Base-by-base conservation (phyloP, 2,888 invertebrate genomes). In the Lycophotia porphyrea region DNA sequence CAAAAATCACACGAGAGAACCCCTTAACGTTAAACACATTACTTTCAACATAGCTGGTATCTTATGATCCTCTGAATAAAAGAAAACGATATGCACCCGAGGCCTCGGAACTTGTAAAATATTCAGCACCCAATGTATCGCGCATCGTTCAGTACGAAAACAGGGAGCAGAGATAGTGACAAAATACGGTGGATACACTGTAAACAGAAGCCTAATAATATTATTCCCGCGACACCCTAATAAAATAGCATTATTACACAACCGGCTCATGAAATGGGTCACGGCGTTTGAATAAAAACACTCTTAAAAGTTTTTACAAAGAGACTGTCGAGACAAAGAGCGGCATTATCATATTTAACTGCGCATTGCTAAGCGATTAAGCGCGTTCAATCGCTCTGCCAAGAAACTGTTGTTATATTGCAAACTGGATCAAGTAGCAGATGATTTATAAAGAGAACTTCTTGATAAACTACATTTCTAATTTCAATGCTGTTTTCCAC, bases 171-270 rank as follows among this genome's bases (percentile, higher is more conserved):
- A 65, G 64, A 81, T 67, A 84, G 44, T 42, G 27, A 49, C 63
- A 68, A 42, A 68, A 55, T 36, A 47, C 47, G 44, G 24, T 4
- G 39, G 0, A 39, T 13, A 55, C 31, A 42, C 39, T 67, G 61
- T 75, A 42, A 65, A 76, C 69, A 70, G 55, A 72, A 44, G 61
- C 5, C 31, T 52, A 69, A 55, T 67, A 74, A 76, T 81, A 79
- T 77, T 68, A 77, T 72, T 76, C 68, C 27, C 42, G 49, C 15
- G 63, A 39, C 68, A 78, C 88, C 82, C 77, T 71, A 78, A 86
- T 87, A 86, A 76, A 85, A 78, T 73, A 78, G 64, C 67, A 66
- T 86, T 78, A 78, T 84, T 74, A 86, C 76, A 74, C 68, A 72
- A 73, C 72, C 44, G 71, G 63, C 44, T 63, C 42, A 27, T 55